These are phyloP conservation scores for Anhinga anhinga DNA, from an alignment of 2,113 vertebrate species.

Conservation along the genomic window DNA sequence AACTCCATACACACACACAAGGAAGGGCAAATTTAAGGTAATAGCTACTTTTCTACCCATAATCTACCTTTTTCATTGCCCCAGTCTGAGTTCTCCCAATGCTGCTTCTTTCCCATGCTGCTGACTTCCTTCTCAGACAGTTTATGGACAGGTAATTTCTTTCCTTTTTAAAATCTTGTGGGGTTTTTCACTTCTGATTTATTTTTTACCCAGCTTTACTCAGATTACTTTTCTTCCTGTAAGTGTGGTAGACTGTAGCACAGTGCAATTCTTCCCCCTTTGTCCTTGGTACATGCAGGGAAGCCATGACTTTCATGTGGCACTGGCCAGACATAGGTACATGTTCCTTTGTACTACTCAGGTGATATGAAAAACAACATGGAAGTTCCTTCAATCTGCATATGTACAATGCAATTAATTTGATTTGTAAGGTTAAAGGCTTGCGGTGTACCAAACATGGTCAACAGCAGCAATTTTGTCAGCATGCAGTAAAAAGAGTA, in stretches of 20 bases:
- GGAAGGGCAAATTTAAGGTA: not conserved
- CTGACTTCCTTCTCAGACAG: not conserved
- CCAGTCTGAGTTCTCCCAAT: not conserved
- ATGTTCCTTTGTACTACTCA: not conserved
- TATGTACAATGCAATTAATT: not conserved
- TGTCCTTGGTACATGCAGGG: not conserved
- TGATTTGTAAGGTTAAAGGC: not conserved
- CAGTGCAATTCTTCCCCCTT: not conserved
- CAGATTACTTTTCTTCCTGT: not conserved
- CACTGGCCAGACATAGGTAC: not conserved
- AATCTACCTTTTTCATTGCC: not conserved
- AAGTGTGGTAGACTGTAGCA: not conserved
- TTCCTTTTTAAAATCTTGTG: not conserved
- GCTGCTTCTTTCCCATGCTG: not conserved
- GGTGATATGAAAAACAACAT: not conserved
- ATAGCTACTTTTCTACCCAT: not conserved
- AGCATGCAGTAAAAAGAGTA: not conserved
- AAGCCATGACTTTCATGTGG: not conserved
- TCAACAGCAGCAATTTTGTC: not conserved
- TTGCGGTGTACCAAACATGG: not conserved
- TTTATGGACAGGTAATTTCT: not conserved
- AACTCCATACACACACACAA: not conserved
- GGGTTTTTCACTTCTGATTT: not conserved
- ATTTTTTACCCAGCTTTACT: not conserved
- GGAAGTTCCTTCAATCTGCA: not conserved